Conservation (phyloP, 2,888 invertebrate species). For the Antheraea yamamai region DNA sequence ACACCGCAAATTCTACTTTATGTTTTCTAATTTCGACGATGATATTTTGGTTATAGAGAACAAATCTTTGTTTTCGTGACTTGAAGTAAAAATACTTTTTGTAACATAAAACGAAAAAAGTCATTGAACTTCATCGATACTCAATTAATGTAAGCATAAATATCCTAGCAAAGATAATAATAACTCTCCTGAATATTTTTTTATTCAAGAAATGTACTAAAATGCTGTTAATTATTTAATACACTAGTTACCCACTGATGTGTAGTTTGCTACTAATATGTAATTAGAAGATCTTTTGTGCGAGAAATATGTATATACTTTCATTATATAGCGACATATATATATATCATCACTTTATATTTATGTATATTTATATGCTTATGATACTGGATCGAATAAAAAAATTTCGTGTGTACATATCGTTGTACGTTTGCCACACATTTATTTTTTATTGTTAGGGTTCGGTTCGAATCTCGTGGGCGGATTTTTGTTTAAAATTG, state of each 20-base stretch:
- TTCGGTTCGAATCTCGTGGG: constrained; percentile 62
- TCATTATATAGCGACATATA: background rate
- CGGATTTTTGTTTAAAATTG: constrained; percentile 80
- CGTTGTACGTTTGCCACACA: constrained; percentile 56
- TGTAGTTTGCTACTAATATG: background rate
- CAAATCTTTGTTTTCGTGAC: background rate
- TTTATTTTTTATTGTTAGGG: constrained; percentile 77
- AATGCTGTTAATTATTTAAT: background rate
- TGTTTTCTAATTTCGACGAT: constrained; percentile 15
- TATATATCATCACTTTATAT: background rate
- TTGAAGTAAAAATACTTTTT: background rate
- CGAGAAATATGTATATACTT: background rate
- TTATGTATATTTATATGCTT: background rate
- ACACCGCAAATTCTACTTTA: constrained; percentile 52
- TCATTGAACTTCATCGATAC: background rate
- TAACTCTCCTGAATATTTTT: background rate
- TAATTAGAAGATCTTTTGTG: background rate
- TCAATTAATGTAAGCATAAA: background rate
- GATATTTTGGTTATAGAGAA: constrained; percentile 22
- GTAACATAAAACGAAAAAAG: too few relatives aligned
- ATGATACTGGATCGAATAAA: constrained; percentile 45
- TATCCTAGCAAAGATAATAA: background rate
- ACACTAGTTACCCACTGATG: background rate
- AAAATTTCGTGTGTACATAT: constrained; percentile 48
- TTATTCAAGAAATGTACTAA: background rate